phyloP scores from a whole-genome alignment of 1,140 invertebrate genomes.

The Bombus sylvicola region DNA sequence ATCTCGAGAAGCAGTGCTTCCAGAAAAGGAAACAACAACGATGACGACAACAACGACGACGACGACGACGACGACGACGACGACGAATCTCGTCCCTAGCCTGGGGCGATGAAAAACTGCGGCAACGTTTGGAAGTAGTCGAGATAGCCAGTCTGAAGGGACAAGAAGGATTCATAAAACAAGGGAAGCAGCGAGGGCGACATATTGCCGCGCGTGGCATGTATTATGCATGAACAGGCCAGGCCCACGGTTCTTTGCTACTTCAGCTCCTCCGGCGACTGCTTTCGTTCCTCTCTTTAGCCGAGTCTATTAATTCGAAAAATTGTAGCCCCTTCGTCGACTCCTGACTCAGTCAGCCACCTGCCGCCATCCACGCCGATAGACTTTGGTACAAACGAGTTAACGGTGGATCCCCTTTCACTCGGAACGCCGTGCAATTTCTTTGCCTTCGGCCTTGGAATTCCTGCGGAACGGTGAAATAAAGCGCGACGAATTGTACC shows the following conservation, averaged over 20 bases:
- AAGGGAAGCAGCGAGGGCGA: constrained; percentile 71
- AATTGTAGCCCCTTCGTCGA: constrained; percentile 60
- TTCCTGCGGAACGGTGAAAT: not conserved
- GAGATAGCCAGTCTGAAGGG: constrained; percentile 54
- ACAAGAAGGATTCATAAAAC: constrained; percentile 71
- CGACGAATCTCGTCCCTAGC: constrained; percentile 37
- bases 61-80: not conserved
- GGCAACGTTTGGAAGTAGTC: constrained; percentile 38
- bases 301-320: constrained; percentile 79
- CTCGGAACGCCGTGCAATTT: not conserved
- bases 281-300: constrained; percentile 41
- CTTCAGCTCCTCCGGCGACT: not conserved
- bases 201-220: constrained; percentile 79
- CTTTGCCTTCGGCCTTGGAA: not conserved
- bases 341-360: not conserved
- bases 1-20: constrained; percentile 11
- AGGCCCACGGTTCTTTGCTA: constrained; percentile 8
- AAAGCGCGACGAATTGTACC: constrained; percentile 18
- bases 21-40: not conserved
- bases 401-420: not conserved
- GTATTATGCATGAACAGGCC: constrained; percentile 78
- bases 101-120: constrained; percentile 37
- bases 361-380: constrained; percentile 1
- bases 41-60: not conserved
- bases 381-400: not conserved